Conservation (phyloP, 1,140 invertebrate species). For the Magallana angulata region DNA sequence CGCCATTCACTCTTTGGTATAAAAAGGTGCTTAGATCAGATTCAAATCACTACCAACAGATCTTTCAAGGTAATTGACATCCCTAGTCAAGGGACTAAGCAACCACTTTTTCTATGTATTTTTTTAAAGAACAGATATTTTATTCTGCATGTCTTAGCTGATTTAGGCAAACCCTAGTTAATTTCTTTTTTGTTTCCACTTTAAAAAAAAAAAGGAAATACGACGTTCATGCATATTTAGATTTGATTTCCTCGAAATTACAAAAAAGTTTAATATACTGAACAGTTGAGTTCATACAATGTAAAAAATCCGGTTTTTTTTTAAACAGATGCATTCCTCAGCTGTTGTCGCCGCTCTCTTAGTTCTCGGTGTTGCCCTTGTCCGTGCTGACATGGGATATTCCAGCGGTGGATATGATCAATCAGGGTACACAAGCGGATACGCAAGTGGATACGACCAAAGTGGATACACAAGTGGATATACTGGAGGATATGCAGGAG, state of each 20-base stretch:
- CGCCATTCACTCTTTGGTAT: not conserved
- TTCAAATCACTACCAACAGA: too few species aligned
- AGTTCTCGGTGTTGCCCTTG: not conserved
- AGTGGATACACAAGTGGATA: not conserved
- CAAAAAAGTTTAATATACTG: too few species aligned
- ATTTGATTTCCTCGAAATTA: too few species aligned
- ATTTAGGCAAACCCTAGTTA: not conserved
- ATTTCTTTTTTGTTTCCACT: not conserved
- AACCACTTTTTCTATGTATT: too few species aligned
- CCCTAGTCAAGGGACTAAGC: too few species aligned
- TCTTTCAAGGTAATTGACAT: too few species aligned
- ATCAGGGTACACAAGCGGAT: not conserved
- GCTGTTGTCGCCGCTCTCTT: not conserved
- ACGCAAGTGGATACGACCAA: slow-evolving; percentile 17
- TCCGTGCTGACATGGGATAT: not conserved
- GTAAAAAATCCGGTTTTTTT: not conserved
- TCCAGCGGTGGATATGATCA: slow-evolving; percentile 2
- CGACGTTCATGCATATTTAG: too few species aligned
- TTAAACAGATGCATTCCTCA: not conserved
- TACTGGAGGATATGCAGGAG: not conserved
- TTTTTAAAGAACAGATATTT: not conserved
- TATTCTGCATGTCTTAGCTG: not conserved
- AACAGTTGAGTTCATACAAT: too few species aligned
- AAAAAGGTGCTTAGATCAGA: not conserved
- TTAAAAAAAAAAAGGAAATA: too few species aligned